Evolutionary conservation across 1,140 invertebrate genomes (phyloP).

Genomic region (Eurosta solidaginis): DNA sequence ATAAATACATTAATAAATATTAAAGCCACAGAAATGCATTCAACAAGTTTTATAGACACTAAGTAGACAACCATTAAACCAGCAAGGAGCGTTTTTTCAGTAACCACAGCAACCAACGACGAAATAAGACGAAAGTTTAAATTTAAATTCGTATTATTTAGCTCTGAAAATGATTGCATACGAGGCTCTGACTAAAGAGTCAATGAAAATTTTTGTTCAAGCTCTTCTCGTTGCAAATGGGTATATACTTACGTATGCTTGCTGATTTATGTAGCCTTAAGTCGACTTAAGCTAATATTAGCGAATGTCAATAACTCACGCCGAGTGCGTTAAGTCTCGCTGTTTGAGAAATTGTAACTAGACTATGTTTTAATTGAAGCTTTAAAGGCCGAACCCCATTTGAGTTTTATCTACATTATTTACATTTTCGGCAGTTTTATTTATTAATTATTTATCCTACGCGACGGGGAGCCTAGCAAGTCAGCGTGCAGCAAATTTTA

Average conservation of each 20-base stretch:
- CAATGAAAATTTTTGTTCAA: too few relatives aligned
- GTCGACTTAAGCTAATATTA: too few relatives aligned
- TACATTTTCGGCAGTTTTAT: not conserved
- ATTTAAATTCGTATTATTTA: not conserved
- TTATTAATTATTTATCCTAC: not conserved
- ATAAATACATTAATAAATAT: conserved; percentile 4
- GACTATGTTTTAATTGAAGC: too few relatives aligned
- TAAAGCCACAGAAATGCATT: conserved; percentile 1
- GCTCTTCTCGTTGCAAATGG: too few relatives aligned
- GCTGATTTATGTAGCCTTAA: too few relatives aligned
- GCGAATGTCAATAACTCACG: too few relatives aligned
- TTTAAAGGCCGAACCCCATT: too few relatives aligned
- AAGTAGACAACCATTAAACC: not conserved
- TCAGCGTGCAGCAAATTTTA: not conserved
- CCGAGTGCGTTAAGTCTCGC: too few relatives aligned
- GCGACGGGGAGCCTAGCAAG: not conserved
- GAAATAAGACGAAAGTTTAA: not conserved
- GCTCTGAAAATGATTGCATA: not conserved
- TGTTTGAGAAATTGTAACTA: too few relatives aligned
- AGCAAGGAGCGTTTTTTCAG: not conserved
- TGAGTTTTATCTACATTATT: not conserved
- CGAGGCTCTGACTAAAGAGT: too few relatives aligned
- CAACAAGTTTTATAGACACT: conserved; percentile 4
- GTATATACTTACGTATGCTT: too few relatives aligned
- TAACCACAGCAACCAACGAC: not conserved